phyloP scores from a whole-genome alignment of 2,797 vertebrate genomes.

The Triplophysa bombifrons region DNA sequence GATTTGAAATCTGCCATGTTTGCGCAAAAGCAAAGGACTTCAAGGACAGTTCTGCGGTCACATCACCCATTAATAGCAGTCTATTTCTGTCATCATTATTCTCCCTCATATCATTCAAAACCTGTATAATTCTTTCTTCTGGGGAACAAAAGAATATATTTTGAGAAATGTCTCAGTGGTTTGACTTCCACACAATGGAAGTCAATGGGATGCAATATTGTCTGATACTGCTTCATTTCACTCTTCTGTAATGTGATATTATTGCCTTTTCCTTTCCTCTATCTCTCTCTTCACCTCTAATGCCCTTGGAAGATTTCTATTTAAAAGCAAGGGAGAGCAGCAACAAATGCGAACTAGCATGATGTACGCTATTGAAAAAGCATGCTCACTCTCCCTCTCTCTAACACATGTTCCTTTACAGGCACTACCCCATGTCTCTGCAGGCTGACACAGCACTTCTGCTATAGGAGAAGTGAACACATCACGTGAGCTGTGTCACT shows the following conservation, averaged over 20 bases:
- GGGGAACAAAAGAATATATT: too few species aligned
- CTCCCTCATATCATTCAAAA: too few species aligned
- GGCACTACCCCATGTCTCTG: slow-evolving; percentile 23
- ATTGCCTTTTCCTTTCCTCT: slow-evolving; percentile 5
- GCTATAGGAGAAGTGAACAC: slow-evolving; percentile 3
- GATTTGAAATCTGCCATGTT: too few species aligned
- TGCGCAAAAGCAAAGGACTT: too few species aligned
- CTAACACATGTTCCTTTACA: slow-evolving; percentile 23
- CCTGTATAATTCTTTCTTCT: too few species aligned
- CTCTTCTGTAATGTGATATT: slow-evolving; percentile 21
- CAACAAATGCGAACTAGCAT: slow-evolving; percentile 25
- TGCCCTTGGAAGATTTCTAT: slow-evolving; percentile 20
- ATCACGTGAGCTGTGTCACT: slow-evolving; percentile 30
- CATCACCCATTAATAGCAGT: too few species aligned
- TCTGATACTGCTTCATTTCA: slow-evolving; percentile 4
- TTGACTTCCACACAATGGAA: too few species aligned
- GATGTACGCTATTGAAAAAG: background rate
- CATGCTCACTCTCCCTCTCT: slow-evolving; percentile 18
- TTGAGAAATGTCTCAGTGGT: too few species aligned
- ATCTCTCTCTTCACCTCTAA: background rate
- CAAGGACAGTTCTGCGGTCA: too few species aligned
- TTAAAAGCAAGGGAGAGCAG: slow-evolving; percentile 24
- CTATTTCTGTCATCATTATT: too few species aligned
- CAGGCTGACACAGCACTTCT: slow-evolving; percentile 57
- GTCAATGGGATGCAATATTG: too few species aligned